Evolutionary conservation across 1,140 invertebrate species (phyloP).

Genomic region (Pemphigus obesinymphae): DNA sequence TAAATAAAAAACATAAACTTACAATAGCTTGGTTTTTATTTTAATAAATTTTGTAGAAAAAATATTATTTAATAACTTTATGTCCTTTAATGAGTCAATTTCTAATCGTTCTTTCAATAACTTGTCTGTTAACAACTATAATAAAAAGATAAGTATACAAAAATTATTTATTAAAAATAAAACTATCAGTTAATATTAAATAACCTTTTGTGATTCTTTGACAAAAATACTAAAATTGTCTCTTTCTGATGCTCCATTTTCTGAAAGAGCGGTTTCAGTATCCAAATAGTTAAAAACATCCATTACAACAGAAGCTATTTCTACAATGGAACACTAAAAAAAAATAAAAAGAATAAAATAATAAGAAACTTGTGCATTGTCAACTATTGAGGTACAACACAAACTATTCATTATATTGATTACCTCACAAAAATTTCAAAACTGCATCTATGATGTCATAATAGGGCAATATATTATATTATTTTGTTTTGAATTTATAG

Average conservation of each 20-base stretch:
- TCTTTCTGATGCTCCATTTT: conserved; percentile 60
- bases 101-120: conserved; percentile 88
- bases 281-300: conserved; percentile 76
- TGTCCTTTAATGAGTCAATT: conserved; percentile 86
- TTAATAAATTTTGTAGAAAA: conserved; percentile 97
- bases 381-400: too few species aligned
- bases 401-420: too few species aligned
- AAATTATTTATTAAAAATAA: background rate
- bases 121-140: conserved; percentile 72
- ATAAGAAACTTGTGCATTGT: too few species aligned
- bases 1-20: conserved; percentile 56
- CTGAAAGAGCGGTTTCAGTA: conserved; percentile 62
- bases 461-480: too few species aligned
- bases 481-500: too few species aligned
- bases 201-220: conserved; percentile 68
- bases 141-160: conserved; percentile 44
- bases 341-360: too few species aligned
- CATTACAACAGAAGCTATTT: conserved; percentile 69
- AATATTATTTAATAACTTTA: conserved; percentile 84
- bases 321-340: conserved; percentile 55
- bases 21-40: conserved; percentile 97
- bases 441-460: too few species aligned
- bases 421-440: too few species aligned
- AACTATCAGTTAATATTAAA: conserved; percentile 28
- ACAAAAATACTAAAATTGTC: conserved; percentile 72